A percentile compares a stretch with the other conserved stretches of the same genome.
Conservation (phyloP, 2,888 invertebrate species). For the Drosophila lacicola region DNA sequence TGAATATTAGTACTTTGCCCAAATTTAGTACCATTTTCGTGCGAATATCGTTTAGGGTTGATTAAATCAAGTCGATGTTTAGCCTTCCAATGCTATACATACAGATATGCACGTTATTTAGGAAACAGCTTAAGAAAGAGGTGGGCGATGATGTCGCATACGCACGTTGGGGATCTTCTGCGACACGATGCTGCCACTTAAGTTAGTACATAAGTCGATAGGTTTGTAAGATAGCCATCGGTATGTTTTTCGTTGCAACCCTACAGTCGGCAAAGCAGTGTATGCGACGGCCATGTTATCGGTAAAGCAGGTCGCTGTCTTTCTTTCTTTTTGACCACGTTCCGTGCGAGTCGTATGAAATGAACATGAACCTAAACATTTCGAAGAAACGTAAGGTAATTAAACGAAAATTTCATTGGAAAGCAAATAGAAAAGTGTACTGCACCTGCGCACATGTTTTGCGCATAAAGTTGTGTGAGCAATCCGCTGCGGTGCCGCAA, state of each 20-base stretch:
- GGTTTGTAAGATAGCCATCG: not conserved
- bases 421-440: not conserved
- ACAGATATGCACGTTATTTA: not conserved
- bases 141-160: not conserved
- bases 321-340: constrained; percentile 85
- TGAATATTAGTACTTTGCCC: not conserved
- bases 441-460: not conserved
- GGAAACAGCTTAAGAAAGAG: fast-evolving
- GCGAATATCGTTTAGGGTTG: not conserved
- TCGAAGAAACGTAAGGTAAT: constrained; percentile 86
- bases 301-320: constrained; percentile 72
- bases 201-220: not conserved
- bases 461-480: constrained; percentile 36
- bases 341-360: constrained; percentile 83
- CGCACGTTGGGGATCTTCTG: not conserved
- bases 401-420: constrained; percentile 40
- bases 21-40: not conserved
- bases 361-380: constrained; percentile 85
- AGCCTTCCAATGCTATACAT: not conserved
- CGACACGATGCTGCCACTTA: no score
- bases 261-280: constrained; percentile 48
- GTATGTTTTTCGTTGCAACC: constrained; percentile 22
- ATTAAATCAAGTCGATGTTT: not conserved
- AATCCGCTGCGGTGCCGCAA: constrained; percentile 3
- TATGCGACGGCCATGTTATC: constrained; percentile 74